A percentile compares a stretch with the other conserved stretches of the same genome.
phyloP scores from a whole-genome alignment of 2,113 vertebrate genomes.

The Equus przewalskii region DNA sequence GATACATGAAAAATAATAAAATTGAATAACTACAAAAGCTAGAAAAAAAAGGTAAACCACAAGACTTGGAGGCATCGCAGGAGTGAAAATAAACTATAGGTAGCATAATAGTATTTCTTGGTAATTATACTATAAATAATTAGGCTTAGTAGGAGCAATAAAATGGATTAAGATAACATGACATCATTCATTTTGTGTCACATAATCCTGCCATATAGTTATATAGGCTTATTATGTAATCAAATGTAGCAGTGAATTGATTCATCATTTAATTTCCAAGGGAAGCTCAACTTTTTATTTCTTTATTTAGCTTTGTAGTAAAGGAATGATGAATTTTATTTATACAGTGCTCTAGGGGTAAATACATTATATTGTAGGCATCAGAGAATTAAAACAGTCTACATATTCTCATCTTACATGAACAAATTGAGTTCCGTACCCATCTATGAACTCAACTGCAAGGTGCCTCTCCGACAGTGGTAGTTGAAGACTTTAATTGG shows the following conservation, averaged over 20 bases:
- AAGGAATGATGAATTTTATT: neutral
- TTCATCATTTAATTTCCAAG: neutral
- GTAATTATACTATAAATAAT: conserved; percentile 34
- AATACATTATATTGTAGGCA: neutral
- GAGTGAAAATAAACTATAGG: neutral
- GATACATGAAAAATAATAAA: neutral
- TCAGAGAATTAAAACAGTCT: neutral
- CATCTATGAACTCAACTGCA: neutral
- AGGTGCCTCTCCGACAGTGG: accelerated
- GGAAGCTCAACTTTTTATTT: neutral
- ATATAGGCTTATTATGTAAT: neutral
- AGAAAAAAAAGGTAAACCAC: neutral
- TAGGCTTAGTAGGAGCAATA: neutral
- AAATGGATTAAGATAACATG: neutral
- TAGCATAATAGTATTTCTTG: neutral
- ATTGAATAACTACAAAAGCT: neutral
- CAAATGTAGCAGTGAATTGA: neutral
- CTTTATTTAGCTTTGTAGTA: neutral
- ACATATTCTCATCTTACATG: neutral
- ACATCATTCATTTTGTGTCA: neutral
- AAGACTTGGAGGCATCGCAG: neutral
- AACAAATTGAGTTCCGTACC: neutral
- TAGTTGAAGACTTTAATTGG: neutral
- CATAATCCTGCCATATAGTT: neutral
- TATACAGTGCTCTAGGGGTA: neutral